These are phyloP conservation scores for Eumaeus atala DNA, from an alignment of 1,140 invertebrate species.

Conservation along the genomic window DNA sequence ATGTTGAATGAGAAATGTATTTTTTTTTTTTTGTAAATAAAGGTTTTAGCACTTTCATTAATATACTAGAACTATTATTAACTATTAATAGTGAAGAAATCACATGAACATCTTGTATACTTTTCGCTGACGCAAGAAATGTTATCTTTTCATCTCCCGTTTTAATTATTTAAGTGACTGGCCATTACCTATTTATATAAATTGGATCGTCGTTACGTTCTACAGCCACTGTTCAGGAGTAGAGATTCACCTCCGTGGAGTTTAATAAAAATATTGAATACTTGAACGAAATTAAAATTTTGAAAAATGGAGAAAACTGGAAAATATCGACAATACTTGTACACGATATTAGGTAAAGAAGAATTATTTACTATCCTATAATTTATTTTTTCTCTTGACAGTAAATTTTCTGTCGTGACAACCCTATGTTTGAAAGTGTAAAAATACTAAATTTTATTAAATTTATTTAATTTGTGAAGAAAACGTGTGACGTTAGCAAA, in stretches of 20 bases:
- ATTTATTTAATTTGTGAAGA: no score
- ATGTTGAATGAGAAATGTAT: no score
- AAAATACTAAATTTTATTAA: no score
- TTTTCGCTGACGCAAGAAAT: neutral
- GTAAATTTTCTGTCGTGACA: no score
- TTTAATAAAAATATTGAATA: neutral
- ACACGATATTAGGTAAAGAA: conserved; percentile 25
- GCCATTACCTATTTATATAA: conserved; percentile 6
- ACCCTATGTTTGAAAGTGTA: no score
- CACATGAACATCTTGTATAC: conserved; percentile 10
- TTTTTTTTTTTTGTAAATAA: no score
- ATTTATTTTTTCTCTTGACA: no score
- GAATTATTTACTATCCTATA: neutral
- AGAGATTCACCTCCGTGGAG: neutral
- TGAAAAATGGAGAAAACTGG: conserved; percentile 13
- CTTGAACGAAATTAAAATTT: neutral
- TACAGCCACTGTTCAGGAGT: neutral
- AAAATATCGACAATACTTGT: conserved; percentile 25
- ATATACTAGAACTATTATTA: neutral
- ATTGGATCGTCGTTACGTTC: neutral
- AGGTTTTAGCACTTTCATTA: no score
- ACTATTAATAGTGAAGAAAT: neutral
- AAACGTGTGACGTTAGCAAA: no score
- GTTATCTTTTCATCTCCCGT: conserved; percentile 6
- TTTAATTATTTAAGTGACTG: conserved; percentile 10